These are phyloP conservation scores for Heliconius cydno DNA, from an alignment of 2,888 invertebrate species.

Conservation along the genomic window DNA sequence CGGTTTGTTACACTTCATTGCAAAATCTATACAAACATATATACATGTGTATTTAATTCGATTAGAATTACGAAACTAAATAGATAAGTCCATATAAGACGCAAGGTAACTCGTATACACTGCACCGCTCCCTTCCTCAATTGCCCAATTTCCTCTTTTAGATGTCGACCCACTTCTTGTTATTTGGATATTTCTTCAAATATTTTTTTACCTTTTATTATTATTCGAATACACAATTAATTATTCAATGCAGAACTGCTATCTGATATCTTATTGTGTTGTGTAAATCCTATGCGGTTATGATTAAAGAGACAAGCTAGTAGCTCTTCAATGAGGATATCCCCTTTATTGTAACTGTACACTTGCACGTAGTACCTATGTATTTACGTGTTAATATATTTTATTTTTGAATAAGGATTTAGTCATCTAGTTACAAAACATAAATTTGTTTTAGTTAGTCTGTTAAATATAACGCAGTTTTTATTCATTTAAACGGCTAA, in stretches of 20 bases:
- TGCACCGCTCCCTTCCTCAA: constrained; percentile 75
- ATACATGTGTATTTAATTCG: constrained; percentile 17
- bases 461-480: neutral
- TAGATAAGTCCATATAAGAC: constrained; percentile 33
- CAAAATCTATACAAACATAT: neutral
- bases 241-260: neutral
- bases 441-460: neutral
- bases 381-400: constrained; percentile 1
- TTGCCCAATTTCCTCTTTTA: constrained; percentile 76
- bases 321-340: constrained; percentile 43
- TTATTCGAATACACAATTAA: neutral
- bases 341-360: constrained; percentile 37
- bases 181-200: constrained; percentile 40
- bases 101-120: constrained; percentile 39
- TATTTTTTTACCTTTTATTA: neutral
- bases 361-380: neutral
- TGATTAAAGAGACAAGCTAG: constrained; percentile 1
- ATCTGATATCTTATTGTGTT: neutral
- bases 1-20: constrained; percentile 5
- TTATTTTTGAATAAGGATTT: neutral
- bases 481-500: neutral
- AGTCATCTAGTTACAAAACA: neutral
- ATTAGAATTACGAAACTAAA: constrained; percentile 32
- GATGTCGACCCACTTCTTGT: constrained; percentile 62
- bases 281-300: neutral